phyloP scores from a whole-genome alignment of 2,113 vertebrate genomes.

The Sinocyclocheilus grahami region DNA sequence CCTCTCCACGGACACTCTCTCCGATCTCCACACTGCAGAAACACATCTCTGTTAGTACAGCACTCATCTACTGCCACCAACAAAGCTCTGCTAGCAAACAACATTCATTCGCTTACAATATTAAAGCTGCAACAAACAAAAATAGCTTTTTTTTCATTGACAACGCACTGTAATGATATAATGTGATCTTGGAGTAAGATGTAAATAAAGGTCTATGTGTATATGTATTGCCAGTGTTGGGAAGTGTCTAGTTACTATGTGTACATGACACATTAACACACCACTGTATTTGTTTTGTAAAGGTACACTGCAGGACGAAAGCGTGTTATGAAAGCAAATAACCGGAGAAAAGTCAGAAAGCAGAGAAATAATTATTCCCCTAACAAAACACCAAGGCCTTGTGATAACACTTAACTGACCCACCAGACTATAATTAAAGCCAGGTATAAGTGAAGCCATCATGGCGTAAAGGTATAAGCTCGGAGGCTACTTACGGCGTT shows the following conservation, averaged over 20 bases:
- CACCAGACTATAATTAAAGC: not conserved
- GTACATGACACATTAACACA: not conserved
- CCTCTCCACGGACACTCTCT: constrained; percentile 80
- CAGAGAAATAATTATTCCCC: rapidly evolving
- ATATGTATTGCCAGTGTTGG: too few species aligned
- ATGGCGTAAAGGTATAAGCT: too few species aligned
- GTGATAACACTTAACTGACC: not conserved
- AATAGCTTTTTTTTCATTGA: too few species aligned
- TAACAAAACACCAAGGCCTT: not conserved
- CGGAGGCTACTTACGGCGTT: not conserved
- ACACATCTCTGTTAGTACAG: too few species aligned
- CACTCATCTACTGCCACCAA: too few species aligned
- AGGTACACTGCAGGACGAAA: not conserved
- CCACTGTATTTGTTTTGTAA: not conserved
- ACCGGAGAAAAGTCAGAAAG: not conserved
- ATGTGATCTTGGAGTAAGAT: too few species aligned
- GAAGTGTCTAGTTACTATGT: too few species aligned
- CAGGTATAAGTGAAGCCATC: not conserved
- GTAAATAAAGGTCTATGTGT: too few species aligned
- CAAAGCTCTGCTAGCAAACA: too few species aligned
- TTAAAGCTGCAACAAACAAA: too few species aligned
- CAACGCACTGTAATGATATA: too few species aligned
- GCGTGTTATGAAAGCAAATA: not conserved
- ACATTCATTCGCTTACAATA: too few species aligned
- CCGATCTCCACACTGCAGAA: constrained; percentile 78